Base-by-base conservation (phyloP, 1,140 invertebrate species). In the Caenorhabditis inopinata region DNA sequence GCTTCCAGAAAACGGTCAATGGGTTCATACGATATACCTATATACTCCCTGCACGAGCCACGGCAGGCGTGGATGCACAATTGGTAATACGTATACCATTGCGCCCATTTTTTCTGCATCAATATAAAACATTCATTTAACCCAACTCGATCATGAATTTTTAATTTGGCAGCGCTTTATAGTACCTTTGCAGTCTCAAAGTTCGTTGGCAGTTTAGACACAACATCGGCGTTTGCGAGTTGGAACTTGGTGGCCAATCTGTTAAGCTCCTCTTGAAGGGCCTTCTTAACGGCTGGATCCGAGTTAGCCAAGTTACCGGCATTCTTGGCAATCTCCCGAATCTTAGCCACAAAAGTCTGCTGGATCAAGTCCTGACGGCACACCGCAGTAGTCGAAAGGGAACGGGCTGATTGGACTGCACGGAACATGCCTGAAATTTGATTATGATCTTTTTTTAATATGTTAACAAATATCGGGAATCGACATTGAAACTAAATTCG, bases 201-300 rank as follows among this genome's bases (percentile, higher is more conserved):
- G 21, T 86, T 47, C 4, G 88, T 78, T 62, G 86, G 79, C 9
- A 87, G 76, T 47, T 88, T 89, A 27, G 74, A 76, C 11, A 89
- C 87, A 48, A 84, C 83, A 62, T 87, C 87, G 25, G 84, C 68
- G 49, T 79, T 87, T 11, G 87, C 78, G 49, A 87, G 77, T 75
- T 87, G 84, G 85, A 86, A 87, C 53, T 87, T 87, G 9, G 84
- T 51, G 18, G 86, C 86, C 29, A 87, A 68, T 29, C 87, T 87
- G 74, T 85, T 87, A 18, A 87, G 85, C 46, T 89, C 83, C 18
- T 87, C 86, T 16, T 87, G 84, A 12, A 87, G 83, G 21, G 88
- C 62, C 73, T 87, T 89, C 82, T 88, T 89, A 76, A 87, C 80
- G 25, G 58, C 58, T 21, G 77, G 68, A 38, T 83, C 74, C 12